Percentiles rank a stretch among this genome's conserved stretches.
phyloP scores from a whole-genome alignment of 2,113 vertebrate genomes.

The Pardalotus punctatus region DNA sequence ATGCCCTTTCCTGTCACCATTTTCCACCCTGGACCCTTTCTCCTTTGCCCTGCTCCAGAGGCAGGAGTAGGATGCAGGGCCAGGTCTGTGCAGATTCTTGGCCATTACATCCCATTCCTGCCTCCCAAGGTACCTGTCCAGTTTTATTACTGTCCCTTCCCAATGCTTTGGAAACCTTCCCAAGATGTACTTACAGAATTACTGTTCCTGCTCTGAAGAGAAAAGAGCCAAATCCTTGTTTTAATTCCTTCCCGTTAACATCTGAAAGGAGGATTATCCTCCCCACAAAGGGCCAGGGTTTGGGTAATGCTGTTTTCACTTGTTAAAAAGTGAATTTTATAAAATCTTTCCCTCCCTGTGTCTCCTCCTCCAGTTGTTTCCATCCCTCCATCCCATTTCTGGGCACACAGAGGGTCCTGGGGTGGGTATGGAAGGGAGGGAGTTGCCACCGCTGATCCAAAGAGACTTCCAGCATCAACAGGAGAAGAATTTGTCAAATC shows the following conservation, averaged over 20 bases:
- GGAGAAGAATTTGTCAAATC: fast-evolving
- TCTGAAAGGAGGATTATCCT: slow-evolving; percentile 53
- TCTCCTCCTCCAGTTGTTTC: neutral
- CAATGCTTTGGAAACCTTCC: slow-evolving; percentile 39
- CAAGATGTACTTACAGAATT: slow-evolving; percentile 44
- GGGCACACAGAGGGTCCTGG: fast-evolving
- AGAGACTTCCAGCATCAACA: neutral
- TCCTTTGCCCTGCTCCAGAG: neutral
- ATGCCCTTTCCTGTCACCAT: neutral
- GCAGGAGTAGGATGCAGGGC: neutral
- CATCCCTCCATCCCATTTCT: neutral
- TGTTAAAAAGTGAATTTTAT: slow-evolving; percentile 9
- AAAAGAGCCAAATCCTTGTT: slow-evolving; percentile 51
- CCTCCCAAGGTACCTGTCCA: neutral
- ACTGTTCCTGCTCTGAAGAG: slow-evolving; percentile 35
- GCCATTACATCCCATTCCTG: neutral
- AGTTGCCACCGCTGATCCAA: fast-evolving
- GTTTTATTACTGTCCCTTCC: slow-evolving; percentile 15
- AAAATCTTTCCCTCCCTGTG: neutral
- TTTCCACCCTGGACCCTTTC: neutral
- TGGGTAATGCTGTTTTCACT: slow-evolving; percentile 4
- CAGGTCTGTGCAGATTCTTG: neutral
- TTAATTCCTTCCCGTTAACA: slow-evolving; percentile 43
- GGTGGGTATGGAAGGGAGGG: fast-evolving
- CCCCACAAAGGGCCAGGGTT: slow-evolving; percentile 7